Conservation (phyloP, 2,113 vertebrate genomes). For the Siphamia tubifer region DNA sequence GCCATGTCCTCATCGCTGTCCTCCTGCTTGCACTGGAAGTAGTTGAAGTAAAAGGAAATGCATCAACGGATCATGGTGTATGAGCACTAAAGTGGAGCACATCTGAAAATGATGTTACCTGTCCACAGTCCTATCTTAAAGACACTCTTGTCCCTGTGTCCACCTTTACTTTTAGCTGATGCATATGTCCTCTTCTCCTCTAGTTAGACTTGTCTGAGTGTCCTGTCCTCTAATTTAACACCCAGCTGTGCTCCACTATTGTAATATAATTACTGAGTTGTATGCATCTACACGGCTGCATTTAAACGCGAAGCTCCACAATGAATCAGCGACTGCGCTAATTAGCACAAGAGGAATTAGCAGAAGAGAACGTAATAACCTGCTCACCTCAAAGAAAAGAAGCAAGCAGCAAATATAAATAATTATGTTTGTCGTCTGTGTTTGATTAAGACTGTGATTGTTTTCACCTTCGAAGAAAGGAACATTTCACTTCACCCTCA, state of each 20-base stretch:
- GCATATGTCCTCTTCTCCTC: conserved; percentile 10
- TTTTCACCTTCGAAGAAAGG: not conserved
- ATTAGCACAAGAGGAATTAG: conserved; percentile 49
- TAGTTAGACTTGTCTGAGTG: not conserved
- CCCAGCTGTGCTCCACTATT: not conserved
- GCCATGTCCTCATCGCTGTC: not conserved
- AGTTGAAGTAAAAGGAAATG: conserved; percentile 10
- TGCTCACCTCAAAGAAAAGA: not conserved
- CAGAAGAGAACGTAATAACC: not conserved
- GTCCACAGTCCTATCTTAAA: not conserved
- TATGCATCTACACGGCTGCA: conserved; percentile 3
- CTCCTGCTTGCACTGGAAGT: not conserved
- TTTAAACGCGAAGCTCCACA: conserved; percentile 13
- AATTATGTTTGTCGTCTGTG: not conserved
- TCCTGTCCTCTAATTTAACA: conserved; percentile 35
- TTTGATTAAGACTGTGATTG: not conserved
- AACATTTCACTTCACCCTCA: not conserved
- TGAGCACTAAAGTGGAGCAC: conserved; percentile 48
- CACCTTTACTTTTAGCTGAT: not conserved
- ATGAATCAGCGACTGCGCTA: conserved; percentile 41
- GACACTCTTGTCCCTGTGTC: not conserved
- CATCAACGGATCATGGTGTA: conserved; percentile 15
- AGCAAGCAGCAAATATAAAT: not conserved
- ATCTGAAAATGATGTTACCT: conserved; percentile 52
- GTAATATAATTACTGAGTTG: conserved; percentile 18